Conservation (phyloP, 2,888 invertebrate species). For the Cephalotes varians region DNA sequence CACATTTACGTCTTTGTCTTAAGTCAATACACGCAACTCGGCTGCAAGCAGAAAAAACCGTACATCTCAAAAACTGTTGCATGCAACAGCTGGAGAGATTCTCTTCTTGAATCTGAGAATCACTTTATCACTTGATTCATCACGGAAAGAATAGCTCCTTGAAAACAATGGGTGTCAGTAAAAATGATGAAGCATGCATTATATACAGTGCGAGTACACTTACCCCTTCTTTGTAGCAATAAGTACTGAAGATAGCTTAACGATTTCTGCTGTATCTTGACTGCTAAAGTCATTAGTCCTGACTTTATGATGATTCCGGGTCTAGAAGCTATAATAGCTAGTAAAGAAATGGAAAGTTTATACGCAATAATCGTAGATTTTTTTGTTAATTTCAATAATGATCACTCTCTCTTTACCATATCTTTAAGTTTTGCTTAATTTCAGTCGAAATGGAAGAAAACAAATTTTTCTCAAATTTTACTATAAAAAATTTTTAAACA, state of each 20-base stretch:
- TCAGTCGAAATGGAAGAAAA: neutral
- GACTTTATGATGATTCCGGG: slow-evolving; percentile 8
- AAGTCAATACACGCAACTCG: slow-evolving; percentile 3
- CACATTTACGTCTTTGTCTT: slow-evolving; percentile 22
- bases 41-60: neutral
- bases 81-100: neutral
- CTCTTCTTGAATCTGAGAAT: slow-evolving; percentile 11
- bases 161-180: neutral
- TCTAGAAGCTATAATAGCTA: neutral
- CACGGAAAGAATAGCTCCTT: neutral
- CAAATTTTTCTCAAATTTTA: neutral
- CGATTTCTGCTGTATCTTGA: neutral
- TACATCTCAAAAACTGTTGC: slow-evolving; percentile 12
- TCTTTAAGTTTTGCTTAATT: neutral
- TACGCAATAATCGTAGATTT: neutral
- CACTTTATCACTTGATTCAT: slow-evolving; percentile 35
- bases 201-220: neutral
- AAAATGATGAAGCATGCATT: slow-evolving; percentile 8
- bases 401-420: neutral
- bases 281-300: slow-evolving; percentile 1
- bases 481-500: neutral
- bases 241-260: neutral
- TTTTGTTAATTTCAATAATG: neutral
- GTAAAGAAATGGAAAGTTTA: neutral
- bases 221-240: neutral